Evolutionary conservation across 92 coral and sea anemone species (phyloP).

Genomic region (Epizoanthus stellaris): DNA sequence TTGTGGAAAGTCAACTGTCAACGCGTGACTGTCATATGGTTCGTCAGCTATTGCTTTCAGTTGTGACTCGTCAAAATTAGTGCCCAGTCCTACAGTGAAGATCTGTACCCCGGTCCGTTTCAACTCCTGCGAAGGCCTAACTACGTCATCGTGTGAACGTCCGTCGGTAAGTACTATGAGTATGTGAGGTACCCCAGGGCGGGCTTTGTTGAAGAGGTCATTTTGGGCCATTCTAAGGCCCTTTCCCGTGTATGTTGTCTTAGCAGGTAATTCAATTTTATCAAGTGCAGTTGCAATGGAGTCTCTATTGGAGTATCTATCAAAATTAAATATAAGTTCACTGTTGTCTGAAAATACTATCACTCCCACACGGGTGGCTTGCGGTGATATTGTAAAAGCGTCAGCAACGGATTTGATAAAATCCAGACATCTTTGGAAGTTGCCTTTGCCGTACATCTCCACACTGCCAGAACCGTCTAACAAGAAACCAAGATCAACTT

Average conservation of each 20-base stretch:
- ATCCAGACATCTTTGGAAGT: conserved; percentile 63
- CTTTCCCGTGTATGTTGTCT: conserved; percentile 75
- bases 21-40: conserved; percentile 63
- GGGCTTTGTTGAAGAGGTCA: conserved; percentile 70
- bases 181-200: conserved; percentile 76
- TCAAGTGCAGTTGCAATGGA: conserved; percentile 64
- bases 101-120: conserved; percentile 69
- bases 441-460: conserved; percentile 88
- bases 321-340: conserved; percentile 72
- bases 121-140: conserved; percentile 74
- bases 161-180: conserved; percentile 88
- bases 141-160: conserved; percentile 76
- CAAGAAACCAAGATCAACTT: conserved; percentile 76
- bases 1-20: conserved; percentile 82
- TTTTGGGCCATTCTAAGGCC: conserved; percentile 75
- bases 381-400: conserved; percentile 63
- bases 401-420: conserved; percentile 63
- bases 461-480: conserved; percentile 88
- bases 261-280: conserved; percentile 60
- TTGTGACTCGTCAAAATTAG: conserved; percentile 60
- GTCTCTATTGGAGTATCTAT: conserved; percentile 49
- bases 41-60: conserved; percentile 77
- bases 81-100: conserved; percentile 81
- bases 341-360: conserved; percentile 69
- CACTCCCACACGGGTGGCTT: conserved; percentile 74